Base-by-base conservation (phyloP, 2,888 invertebrate genomes). In the Cordilura impudica region DNA sequence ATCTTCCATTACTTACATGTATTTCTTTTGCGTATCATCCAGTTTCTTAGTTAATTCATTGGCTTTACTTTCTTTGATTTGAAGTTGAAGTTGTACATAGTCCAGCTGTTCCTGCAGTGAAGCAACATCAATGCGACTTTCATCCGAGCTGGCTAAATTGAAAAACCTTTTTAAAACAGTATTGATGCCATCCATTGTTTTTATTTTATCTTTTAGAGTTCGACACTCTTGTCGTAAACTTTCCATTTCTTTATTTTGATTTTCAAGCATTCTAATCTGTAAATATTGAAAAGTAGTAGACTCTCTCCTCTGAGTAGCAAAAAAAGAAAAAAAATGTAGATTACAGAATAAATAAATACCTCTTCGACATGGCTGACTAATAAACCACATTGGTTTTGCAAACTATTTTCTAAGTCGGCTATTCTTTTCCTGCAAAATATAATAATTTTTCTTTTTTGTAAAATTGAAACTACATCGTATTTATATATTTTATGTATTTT, bases 161-260 rank as follows among this genome's bases (percentile, higher is more conserved):
- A 95, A 94, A 84, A 92, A 95, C 0, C 93, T 92, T 88, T 94
- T 94, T 16, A 94, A 89, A 2, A 94, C 91, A 58, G 91, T 89
- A 83, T 93, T 91, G 18, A 94, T 87, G 87, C 91, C 91, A 81
- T 92, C 91, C 84, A 93, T 89, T 8, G 91, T 90, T 53, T 91
- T 90, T 23, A 94, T 83, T 86, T 92, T 91, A 47, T 90, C 90
- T 83, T 92, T 92, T 0, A 94, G 84, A 0, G 81, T 84, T 19
- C 90, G 90, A 65, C 93, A 91, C 84, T 94, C 93, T 4, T 91
- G 91, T 75, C 91, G 91, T 4, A 93, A 84, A 45, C 83, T 85
- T 90, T 93, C 76, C 90, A 91, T 86, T 89, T 92, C 61, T 88
- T 88, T 45, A 91, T 87, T 87, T 93, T 93, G 80, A 92, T 91